A percentile compares a stretch with the other conserved stretches of the same genome.
Evolutionary conservation across 2,797 vertebrate species (phyloP).

Genomic region (Xiphorhynchus erythropygius): DNA sequence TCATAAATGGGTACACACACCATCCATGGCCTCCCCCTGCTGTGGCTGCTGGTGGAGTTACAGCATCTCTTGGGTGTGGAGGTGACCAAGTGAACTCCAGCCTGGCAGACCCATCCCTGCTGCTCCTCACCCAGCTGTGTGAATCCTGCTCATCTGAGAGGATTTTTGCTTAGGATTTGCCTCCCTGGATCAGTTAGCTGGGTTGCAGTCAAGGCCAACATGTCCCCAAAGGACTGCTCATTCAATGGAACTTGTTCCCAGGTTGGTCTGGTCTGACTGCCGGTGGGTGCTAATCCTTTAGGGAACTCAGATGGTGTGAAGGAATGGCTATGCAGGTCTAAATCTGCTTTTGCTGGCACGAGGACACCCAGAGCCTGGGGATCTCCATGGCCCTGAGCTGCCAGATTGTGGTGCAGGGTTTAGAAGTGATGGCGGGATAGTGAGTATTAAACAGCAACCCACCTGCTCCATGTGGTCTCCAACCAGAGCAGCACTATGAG

Average conservation of each 20-base stretch:
- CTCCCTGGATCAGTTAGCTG: neutral
- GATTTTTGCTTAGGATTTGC: neutral
- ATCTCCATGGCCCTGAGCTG: neutral
- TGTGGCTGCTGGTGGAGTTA: neutral
- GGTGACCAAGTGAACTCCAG: neutral
- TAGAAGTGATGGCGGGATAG: neutral
- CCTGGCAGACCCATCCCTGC: neutral
- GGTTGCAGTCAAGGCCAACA: neutral
- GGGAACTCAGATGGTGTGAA: neutral
- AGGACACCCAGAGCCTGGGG: neutral
- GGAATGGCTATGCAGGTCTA: neutral
- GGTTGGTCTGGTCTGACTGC: neutral
- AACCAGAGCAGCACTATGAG: accelerated
- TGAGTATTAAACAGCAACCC: accelerated
- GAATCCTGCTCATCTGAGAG: neutral
- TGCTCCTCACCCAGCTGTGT: neutral
- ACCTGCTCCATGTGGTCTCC: neutral
- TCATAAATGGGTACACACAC: accelerated
- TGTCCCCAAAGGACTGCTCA: neutral
- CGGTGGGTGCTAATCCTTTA: accelerated
- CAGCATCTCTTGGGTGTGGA: accelerated
- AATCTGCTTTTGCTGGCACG: neutral
- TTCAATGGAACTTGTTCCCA: neutral
- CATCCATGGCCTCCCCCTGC: accelerated
- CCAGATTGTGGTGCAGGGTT: accelerated